Conservation (phyloP, 2,888 invertebrate species). For the Rhorus exstirpatorius region DNA sequence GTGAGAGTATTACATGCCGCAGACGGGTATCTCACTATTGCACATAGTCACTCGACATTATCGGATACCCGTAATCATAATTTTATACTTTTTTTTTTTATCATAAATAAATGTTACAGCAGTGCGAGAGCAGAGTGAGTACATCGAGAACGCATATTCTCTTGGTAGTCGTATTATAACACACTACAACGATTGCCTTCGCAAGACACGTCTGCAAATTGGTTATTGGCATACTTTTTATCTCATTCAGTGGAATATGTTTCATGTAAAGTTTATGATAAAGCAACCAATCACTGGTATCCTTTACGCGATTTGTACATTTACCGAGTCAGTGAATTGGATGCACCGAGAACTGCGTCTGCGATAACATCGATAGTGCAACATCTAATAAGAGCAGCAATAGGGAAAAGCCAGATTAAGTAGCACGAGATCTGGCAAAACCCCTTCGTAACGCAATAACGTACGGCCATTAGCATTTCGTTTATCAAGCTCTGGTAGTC, state of each 20-base stretch:
- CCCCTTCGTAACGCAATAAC: conserved; percentile 59
- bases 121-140: neutral
- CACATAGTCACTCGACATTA: conserved; percentile 50
- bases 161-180: neutral
- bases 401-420: conserved; percentile 1
- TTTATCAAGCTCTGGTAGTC: conserved; percentile 64
- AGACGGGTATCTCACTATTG: conserved; percentile 51
- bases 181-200: conserved; percentile 2
- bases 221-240: neutral
- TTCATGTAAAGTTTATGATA: neutral
- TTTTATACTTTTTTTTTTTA: conserved; percentile 39
- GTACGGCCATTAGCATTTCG: conserved; percentile 69
- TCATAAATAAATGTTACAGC: conserved; percentile 25
- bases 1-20: conserved; percentile 21
- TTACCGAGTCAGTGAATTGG: conserved; percentile 16
- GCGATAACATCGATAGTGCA: conserved; percentile 38
- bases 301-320: neutral
- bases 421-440: conserved; percentile 56
- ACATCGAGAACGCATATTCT: neutral
- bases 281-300: neutral
- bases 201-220: neutral
- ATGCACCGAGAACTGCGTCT: conserved; percentile 7
- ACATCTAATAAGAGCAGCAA: conserved; percentile 17
- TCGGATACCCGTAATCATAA: conserved; percentile 38
- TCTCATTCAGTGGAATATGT: neutral